phyloP scores from a whole-genome alignment of 2,888 invertebrate genomes.

The Dione juno region DNA sequence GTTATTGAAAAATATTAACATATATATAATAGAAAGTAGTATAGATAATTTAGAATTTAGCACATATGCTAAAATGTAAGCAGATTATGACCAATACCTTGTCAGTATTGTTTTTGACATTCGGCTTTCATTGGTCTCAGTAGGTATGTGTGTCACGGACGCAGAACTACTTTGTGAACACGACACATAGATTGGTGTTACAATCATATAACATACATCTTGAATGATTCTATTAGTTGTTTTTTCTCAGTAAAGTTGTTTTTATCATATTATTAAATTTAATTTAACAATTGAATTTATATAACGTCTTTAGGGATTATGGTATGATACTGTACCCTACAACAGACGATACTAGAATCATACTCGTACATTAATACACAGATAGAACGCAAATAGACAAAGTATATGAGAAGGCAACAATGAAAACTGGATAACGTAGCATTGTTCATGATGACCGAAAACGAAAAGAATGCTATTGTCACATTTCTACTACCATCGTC shows the following conservation, averaged over 20 bases:
- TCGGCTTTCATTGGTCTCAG: conserved; percentile 35
- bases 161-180: conserved; percentile 25
- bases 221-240: not conserved
- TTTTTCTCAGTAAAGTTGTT: too few species aligned
- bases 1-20: not conserved
- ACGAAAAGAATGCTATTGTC: conserved; percentile 35
- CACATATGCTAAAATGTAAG: conserved; percentile 8
- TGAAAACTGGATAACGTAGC: conserved; percentile 31
- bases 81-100: conserved; percentile 1
- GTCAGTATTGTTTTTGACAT: conserved; percentile 15
- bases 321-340: not conserved
- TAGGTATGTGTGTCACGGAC: conserved; percentile 40
- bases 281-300: too few species aligned
- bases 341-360: not conserved
- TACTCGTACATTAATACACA: not conserved
- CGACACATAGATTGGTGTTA: conserved; percentile 10
- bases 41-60: not conserved
- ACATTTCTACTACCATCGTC: conserved; percentile 24
- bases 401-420: not conserved
- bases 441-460: conserved; percentile 36
- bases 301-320: too few species aligned
- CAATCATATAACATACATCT: not conserved
- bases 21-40: not conserved
- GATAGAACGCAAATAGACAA: not conserved
- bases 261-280: too few species aligned